Evolutionary conservation across 2,888 invertebrate genomes (phyloP), one percentile per base, ranked within the genome.

Genomic region (Leptinotarsa peninsularis): DNA sequence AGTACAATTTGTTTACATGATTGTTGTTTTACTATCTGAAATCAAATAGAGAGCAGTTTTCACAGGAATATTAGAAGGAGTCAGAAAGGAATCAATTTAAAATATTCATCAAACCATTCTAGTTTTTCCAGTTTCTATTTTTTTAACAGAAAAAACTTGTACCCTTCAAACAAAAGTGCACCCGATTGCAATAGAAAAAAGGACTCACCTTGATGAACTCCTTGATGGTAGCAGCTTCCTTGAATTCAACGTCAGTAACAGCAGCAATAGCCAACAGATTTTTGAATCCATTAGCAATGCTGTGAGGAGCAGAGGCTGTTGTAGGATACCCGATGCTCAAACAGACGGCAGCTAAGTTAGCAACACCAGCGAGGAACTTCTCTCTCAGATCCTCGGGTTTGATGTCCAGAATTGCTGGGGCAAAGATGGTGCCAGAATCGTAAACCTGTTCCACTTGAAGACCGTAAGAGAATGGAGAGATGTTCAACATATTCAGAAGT

Each of bases 391-490:
- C 99, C 87, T 98, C 98, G 14, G 97, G 96, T 86, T 97, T 98
- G 90, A 99, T 99, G 91, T 99, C 99, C 85, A 99, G 91, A 86
- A 99, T 97, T 82, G 94, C 95, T 1, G 99, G 99, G 21, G 96
- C 95, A 89, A 99, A 99, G 86, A 98, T 95, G 82, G 98, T 98
- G 75, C 99, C 99, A 79, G 97, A 97, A 89, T 99, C 99, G 85
- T 98, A 99, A 2, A 99, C 99, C 92, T 95, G 95, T 89, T 96
- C 95, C 79, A 99, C 97, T 63, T 95, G 90, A 84, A 99, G 92
- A 91, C 99, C 99, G 87, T 99, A 99, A 71, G 98, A 97, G 92
- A 99, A 99, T 70, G 99, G 99, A 88, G 98, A 98, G 89, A 99
- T 98, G 92, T 98, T 98, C 91, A 99, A 93, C 99, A 99, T 99